These are phyloP conservation scores for Xylota segnis DNA, from an alignment of 2,888 invertebrate genomes.

Conservation along the genomic window DNA sequence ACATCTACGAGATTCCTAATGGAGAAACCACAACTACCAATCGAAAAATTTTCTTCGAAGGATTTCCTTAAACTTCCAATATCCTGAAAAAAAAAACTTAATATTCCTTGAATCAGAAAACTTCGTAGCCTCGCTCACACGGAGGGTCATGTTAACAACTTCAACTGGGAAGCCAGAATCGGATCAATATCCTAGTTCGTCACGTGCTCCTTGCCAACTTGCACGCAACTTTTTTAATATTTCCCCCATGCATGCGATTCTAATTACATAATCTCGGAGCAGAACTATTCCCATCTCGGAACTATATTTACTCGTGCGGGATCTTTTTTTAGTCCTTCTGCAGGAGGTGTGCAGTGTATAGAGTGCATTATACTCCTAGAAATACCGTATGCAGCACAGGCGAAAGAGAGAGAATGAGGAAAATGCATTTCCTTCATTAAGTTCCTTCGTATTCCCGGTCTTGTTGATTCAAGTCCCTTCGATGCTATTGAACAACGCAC, in stretches of 20 bases:
- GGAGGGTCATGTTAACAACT: neutral
- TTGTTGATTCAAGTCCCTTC: conserved; percentile 37
- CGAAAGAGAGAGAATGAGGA: neutral
- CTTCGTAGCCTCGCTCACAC: no score
- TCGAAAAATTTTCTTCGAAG: no score
- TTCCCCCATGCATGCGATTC: conserved; percentile 14
- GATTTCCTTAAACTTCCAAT: no score
- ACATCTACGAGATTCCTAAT: no score
- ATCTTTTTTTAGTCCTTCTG: conserved; percentile 24
- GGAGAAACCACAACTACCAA: no score
- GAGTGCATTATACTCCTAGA: conserved; percentile 26
- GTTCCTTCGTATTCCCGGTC: conserved; percentile 28
- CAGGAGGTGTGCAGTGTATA: conserved; percentile 11
- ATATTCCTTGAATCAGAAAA: no score
- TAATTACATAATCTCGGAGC: conserved; percentile 45
- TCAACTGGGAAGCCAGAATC: neutral
- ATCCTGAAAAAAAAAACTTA: no score
- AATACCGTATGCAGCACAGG: neutral
- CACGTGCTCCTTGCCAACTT: neutral
- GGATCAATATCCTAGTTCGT: neutral
- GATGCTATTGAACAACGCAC: conserved; percentile 27
- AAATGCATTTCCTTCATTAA: conserved; percentile 51
- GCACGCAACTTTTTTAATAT: neutral
- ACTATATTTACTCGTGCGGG: conserved; percentile 24
- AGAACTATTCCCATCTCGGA: conserved; percentile 41